Evolutionary conservation across 2,888 invertebrate genomes (phyloP).

Genomic region (Octodonta nipae): DNA sequence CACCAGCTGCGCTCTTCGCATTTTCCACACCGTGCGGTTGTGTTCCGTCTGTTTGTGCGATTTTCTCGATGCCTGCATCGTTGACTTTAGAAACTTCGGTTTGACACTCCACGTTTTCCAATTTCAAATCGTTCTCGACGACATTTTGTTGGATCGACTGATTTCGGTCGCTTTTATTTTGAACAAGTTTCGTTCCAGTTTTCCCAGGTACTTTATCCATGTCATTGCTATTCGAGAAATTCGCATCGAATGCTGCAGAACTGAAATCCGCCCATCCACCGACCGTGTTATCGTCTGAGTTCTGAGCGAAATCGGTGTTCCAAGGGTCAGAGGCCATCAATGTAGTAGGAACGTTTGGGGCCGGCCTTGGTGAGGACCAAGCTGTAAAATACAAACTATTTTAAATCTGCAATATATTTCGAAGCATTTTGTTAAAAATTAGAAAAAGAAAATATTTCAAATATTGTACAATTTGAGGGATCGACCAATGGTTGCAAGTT

Average conservation of each 20-base stretch:
- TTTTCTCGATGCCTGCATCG: constrained; percentile 8
- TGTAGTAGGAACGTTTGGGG: constrained; percentile 6
- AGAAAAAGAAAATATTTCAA: too few relatives aligned
- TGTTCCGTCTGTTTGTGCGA: constrained; percentile 9
- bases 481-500: too few relatives aligned
- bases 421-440: too few relatives aligned
- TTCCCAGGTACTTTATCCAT: too few relatives aligned
- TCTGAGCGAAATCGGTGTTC: constrained; percentile 14
- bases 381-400: constrained; percentile 20
- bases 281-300: constrained; percentile 9
- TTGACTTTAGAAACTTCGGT: too few relatives aligned
- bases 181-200: too few relatives aligned
- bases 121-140: constrained; percentile 19
- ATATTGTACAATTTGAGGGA: too few relatives aligned
- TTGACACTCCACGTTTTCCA: constrained; percentile 22
- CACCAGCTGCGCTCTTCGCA: constrained; percentile 15
- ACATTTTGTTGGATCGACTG: too few relatives aligned
- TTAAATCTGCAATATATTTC: too few relatives aligned
- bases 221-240: constrained; percentile 15
- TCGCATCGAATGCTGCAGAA: constrained; percentile 25
- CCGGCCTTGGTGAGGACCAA: constrained; percentile 27
- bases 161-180: too few relatives aligned
- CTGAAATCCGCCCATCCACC: constrained; percentile 38
- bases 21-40: constrained; percentile 5
- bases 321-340: constrained; percentile 25